These are phyloP conservation scores for Acanthosoma haemorrhoidale DNA, from an alignment of 2,888 invertebrate genomes.

Conservation along the genomic window DNA sequence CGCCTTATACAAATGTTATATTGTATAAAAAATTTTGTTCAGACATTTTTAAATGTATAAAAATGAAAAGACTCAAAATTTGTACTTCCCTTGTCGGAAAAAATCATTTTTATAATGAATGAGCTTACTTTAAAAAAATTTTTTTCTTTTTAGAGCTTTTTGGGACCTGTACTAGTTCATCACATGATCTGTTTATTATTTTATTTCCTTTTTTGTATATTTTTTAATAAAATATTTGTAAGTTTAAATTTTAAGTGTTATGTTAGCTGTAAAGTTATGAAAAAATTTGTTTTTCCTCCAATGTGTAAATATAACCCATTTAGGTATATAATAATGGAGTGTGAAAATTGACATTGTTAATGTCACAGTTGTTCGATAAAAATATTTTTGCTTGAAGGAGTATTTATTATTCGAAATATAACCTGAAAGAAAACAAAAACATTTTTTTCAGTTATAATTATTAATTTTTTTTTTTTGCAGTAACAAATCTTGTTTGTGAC, in stretches of 20 bases:
- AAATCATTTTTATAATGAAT: conserved; percentile 11
- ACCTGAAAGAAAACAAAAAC: not conserved
- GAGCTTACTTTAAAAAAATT: conserved; percentile 18
- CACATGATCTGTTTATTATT: conserved; percentile 20
- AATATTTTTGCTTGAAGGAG: not conserved
- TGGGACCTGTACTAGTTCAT: conserved; percentile 14
- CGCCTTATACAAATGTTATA: conserved; percentile 27
- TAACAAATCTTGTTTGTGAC: not conserved
- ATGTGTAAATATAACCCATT: not conserved
- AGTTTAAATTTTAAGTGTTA: conserved; percentile 4
- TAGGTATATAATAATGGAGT: conserved; percentile 4
- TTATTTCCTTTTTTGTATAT: not conserved
- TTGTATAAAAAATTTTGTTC: conserved; percentile 21
- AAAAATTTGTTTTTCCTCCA: not conserved
- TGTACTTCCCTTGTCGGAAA: conserved; percentile 1
- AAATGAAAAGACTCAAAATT: conserved; percentile 24
- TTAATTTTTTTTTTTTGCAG: not conserved
- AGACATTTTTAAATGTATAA: not conserved
- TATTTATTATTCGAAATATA: not conserved
- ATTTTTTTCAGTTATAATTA: not conserved
- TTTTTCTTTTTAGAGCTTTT: conserved; percentile 20
- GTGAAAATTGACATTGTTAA: not conserved
- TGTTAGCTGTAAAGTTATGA: not conserved
- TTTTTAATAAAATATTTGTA: not conserved
- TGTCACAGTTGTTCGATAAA: not conserved